These are phyloP conservation scores for Ceriagrion tenellum DNA, from an alignment of 2,888 invertebrate species.

Conservation along the genomic window DNA sequence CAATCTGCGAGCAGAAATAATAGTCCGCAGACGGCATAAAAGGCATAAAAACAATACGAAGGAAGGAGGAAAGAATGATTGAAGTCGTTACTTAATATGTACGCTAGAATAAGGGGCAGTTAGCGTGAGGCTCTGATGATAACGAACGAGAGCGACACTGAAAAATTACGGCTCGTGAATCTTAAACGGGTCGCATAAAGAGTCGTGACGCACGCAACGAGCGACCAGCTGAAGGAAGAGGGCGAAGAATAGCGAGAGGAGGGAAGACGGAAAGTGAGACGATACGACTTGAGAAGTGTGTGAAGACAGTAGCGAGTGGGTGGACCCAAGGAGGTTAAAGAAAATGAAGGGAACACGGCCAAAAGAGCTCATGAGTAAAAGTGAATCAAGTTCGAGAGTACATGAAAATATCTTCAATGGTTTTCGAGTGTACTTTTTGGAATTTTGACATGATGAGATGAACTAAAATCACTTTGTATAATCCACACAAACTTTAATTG, in stretches of 20 bases:
- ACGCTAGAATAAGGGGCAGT: neutral
- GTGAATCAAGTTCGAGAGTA: too few relatives aligned
- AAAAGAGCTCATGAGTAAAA: too few relatives aligned
- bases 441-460: too few relatives aligned
- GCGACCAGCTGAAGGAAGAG: neutral
- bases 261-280: neutral
- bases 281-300: neutral
- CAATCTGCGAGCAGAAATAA: neutral
- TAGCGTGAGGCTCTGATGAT: neutral
- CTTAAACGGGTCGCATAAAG: neutral
- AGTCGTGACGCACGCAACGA: slow-evolving; percentile 10
- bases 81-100: neutral
- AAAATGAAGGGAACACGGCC: too few relatives aligned
- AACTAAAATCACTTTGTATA: too few relatives aligned
- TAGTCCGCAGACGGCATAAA: neutral
- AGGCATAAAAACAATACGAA: neutral
- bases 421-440: too few relatives aligned
- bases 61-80: neutral
- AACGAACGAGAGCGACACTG: neutral
- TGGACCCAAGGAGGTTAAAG: too few relatives aligned
- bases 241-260: neutral
- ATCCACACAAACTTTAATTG: too few relatives aligned
- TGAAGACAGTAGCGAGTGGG: neutral
- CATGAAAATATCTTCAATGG: too few relatives aligned
- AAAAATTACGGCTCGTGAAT: neutral